These are phyloP conservation scores for Gopherus evgoodei DNA, from an alignment of 2,113 vertebrate species.

Conservation along the genomic window DNA sequence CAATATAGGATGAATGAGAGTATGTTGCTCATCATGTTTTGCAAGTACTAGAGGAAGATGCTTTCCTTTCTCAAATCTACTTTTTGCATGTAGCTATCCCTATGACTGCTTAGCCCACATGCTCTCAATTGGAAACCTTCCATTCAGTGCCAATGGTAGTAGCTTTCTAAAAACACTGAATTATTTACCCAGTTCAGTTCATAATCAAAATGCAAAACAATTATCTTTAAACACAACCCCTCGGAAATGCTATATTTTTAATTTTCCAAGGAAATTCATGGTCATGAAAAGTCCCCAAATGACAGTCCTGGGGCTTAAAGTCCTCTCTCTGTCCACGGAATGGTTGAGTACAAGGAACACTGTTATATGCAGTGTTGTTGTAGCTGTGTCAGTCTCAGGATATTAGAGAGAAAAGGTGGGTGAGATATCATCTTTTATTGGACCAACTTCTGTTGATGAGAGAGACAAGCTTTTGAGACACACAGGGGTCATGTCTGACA, in stretches of 20 bases:
- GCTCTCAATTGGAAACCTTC: background rate
- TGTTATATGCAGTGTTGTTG: background rate
- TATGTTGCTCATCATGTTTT: background rate
- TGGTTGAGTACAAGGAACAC: background rate
- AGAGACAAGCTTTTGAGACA: background rate
- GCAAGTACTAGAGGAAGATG: background rate
- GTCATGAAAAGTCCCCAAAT: background rate
- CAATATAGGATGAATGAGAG: background rate
- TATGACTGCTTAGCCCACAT: background rate
- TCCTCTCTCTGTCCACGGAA: background rate
- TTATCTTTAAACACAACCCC: background rate
- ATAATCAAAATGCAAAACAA: background rate
- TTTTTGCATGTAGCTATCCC: background rate
- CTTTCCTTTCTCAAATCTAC: background rate
- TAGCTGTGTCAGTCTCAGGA: background rate
- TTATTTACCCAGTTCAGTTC: background rate
- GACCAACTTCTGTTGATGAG: background rate
- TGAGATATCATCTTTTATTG: background rate
- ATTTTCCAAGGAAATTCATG: background rate
- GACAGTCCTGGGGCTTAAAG: background rate
- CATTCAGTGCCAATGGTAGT: background rate
- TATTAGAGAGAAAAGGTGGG: background rate
- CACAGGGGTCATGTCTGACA: background rate
- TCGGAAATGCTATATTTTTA: background rate
- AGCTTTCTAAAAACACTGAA: background rate